Conservation (phyloP, 2,113 vertebrate genomes). For the Actenoides lindsayi region DNA sequence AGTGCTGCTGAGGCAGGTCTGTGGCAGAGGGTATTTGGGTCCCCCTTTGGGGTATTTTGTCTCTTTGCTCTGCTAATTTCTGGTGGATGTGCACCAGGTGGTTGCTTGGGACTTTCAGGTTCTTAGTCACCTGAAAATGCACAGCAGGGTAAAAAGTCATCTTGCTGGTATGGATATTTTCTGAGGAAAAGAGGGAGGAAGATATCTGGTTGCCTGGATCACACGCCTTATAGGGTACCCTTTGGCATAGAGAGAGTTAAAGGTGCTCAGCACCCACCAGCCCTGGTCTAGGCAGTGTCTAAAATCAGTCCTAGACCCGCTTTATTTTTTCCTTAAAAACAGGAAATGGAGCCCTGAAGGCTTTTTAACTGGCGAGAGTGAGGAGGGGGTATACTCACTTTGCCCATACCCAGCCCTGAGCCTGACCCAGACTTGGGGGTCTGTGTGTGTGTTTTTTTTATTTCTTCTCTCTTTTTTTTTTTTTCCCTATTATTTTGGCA, state of each 20-base stretch:
- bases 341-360: conserved; percentile 77
- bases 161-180: background rate
- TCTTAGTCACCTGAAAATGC: background rate
- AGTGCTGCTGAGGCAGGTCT: background rate
- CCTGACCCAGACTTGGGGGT: conserved; percentile 85
- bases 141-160: background rate
- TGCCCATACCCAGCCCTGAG: conserved; percentile 67
- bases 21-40: background rate
- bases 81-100: too few species aligned
- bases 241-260: conserved; percentile 68
- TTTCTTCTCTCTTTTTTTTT: conserved; percentile 45
- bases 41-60: background rate
- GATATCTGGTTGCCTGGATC: background rate
- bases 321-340: conserved; percentile 74
- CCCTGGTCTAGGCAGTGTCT: conserved; percentile 56
- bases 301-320: conserved; percentile 65
- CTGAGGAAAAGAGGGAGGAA: background rate
- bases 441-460: conserved; percentile 68
- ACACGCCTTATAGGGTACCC: accelerated
- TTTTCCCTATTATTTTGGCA: conserved; percentile 82
- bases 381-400: conserved; percentile 43
- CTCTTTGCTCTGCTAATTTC: background rate
- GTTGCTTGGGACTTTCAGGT: background rate
- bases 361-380: conserved; percentile 58
- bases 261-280: conserved; percentile 55